Base-by-base conservation (phyloP, 1,140 invertebrate species). In the Megalopta genalis region DNA sequence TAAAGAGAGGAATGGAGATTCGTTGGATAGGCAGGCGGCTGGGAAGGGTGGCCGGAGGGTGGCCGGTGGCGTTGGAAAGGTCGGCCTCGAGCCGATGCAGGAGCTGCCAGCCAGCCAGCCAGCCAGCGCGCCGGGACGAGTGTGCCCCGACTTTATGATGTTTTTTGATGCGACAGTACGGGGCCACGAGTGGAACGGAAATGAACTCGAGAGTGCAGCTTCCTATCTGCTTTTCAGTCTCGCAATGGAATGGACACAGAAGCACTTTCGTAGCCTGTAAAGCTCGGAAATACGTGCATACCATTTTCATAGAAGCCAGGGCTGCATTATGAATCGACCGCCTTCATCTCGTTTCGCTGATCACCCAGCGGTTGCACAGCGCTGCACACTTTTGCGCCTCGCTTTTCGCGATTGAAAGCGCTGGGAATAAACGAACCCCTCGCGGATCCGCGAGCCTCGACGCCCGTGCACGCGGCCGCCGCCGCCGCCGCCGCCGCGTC, bases 81-180 rank as follows among this genome's bases (percentile, higher is more conserved):
- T 76, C 62, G 66, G 49, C 23, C 54, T 32, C 52, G 32, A 23
- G 68, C 25, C 71, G 79, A 73, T 74, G 72, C 74, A 63, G 18
- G 23, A 49, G 65, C 23, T 63, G 60, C 21, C 18, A n/a, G 52
- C 67, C 25, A 42, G 3, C n/a, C n/a, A n/a, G 60, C 21, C 18
- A n/a, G 52, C 67, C 25, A 42, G 3, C n/a, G n/a, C 32, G 32
- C 32, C n/a, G 57, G 52, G 37, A 64, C 68, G 68, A 68, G 70
- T 70, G 62, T 79, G 77, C 83, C 39, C 62, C 74, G 74, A 87
- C 84, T 84, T 87, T 84, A 87, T 87, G 84, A 87, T 86, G 83
- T 88, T 88, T 87, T 88, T 88, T 88, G 86, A 88, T 86, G 86
- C 81, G 80, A 85, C 84, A 84, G 83, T 54, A 73, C 57, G 42